phyloP scores from a whole-genome alignment of 2,797 vertebrate genomes.

The Carapus acus region DNA sequence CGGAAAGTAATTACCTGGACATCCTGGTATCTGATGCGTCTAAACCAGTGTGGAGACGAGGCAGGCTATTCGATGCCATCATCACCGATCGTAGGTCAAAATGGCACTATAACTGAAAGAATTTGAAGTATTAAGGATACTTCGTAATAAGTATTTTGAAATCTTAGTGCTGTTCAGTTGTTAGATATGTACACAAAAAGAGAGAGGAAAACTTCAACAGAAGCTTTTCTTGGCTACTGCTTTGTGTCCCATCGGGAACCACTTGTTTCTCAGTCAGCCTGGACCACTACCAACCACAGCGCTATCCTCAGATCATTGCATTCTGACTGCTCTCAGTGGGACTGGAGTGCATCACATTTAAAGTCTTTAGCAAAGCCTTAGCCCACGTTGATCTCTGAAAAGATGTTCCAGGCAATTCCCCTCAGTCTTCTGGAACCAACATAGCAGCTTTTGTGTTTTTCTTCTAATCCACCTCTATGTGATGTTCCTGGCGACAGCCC shows the following conservation, averaged over 20 bases:
- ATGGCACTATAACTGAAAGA: background rate
- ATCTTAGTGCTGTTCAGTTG: too few species aligned
- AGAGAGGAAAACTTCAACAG: background rate
- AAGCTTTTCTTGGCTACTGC: background rate
- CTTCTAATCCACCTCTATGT: background rate
- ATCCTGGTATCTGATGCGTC: constrained; percentile 92
- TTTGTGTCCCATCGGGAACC: background rate
- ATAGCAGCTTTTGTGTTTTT: background rate
- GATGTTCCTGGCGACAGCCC: constrained; percentile 69
- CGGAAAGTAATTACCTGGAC: constrained; percentile 85
- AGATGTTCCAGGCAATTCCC: background rate
- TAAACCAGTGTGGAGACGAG: constrained; percentile 83
- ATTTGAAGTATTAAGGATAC: background rate
- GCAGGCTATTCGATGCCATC: constrained; percentile 84
- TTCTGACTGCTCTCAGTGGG: background rate
- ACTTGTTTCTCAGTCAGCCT: background rate
- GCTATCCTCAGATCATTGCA: background rate
- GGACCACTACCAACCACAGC: background rate
- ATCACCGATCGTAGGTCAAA: constrained; percentile 89
- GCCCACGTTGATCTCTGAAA: background rate
- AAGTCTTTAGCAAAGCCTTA: background rate
- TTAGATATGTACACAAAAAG: too few species aligned
- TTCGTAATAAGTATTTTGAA: background rate
- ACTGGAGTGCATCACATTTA: background rate
- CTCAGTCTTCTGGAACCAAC: too few species aligned